These are phyloP conservation scores for Phalera bucephala DNA, from an alignment of 2,888 invertebrate genomes.

Conservation along the genomic window DNA sequence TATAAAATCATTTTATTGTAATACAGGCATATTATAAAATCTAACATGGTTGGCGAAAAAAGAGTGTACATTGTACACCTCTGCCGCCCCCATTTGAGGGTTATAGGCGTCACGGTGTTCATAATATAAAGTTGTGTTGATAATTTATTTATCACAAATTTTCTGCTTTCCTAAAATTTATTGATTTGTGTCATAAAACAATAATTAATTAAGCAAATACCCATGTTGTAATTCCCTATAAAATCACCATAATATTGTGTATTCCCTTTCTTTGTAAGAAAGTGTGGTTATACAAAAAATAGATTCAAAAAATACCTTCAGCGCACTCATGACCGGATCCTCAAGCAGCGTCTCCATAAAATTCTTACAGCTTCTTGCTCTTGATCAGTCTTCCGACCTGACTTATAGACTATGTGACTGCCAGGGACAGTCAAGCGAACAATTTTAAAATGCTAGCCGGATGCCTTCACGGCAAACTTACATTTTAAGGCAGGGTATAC, in stretches of 20 bases:
- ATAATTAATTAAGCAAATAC: too few species aligned
- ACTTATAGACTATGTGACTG: conserved; percentile 83
- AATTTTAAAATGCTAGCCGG: conserved; percentile 78
- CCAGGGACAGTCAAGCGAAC: conserved; percentile 82
- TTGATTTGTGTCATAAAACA: too few species aligned
- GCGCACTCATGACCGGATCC: conserved; percentile 71
- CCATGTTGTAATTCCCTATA: conserved; percentile 1
- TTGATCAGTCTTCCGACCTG: conserved; percentile 83
- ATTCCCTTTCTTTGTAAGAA: conserved; percentile 40
- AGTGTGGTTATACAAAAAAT: conserved; percentile 75
- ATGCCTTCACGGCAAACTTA: conserved; percentile 63
- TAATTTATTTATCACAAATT: neutral
- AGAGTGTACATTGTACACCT: too few species aligned
- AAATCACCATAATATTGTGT: too few species aligned
- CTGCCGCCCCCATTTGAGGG: too few species aligned
- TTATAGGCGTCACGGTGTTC: too few species aligned
- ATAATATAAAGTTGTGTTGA: too few species aligned
- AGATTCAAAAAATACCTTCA: conserved; percentile 81
- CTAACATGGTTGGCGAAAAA: too few species aligned
- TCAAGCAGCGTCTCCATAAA: conserved; percentile 77
- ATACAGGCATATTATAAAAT: too few species aligned
- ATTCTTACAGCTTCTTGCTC: conserved; percentile 78
- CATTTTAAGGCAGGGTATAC: conserved; percentile 46
- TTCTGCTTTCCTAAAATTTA: too few species aligned
- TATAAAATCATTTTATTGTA: too few species aligned